Evolutionary conservation across 1,140 invertebrate genomes (phyloP), one percentile per base, ranked within the genome.

Genomic region (Leucophenga varia): DNA sequence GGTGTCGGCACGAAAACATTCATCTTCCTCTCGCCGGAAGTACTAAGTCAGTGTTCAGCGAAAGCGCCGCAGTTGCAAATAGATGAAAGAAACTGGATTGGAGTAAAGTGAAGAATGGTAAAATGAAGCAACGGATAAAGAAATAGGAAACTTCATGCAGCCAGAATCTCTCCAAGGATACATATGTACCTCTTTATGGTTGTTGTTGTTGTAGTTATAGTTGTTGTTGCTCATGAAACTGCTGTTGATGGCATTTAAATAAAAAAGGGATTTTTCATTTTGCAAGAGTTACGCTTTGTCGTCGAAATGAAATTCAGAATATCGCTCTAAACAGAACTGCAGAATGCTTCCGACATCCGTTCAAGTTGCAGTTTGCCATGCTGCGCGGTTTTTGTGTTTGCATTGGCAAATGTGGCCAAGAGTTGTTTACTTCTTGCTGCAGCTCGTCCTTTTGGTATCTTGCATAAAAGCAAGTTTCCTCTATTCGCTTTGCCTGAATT

Each of bases 1-100:
- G 67, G 67, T 71, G 67, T 71, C 67, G 67, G 61, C 61, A 59
- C 52, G 58, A 56, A 43, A 61, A 63, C 67, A 71, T 71, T 54
- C 67, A 67, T 71, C 67, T 71, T 71, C 34, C 67, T 71, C 52
- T 54, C 52, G 67, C 67, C 67, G 67, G 67, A 71, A 68, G 55
- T 59, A 43, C 49, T 61, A 64, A 55, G 57, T 56, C 49, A 59
- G 61, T 61, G 49, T 52, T 55, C 57, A 61, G 57, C 61, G 53
- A 49, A 36, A 35, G n/a, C 12, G 31, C 13, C 13, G 31, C 4
- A n/a, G 13, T 8, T 34, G 8, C 31, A 13, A 34, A 34, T 8
- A 34, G 31, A 14, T 4, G 13, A 34, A n/a, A n/a, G n/a, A n/a
- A n/a, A n/a, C n/a, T n/a, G n/a, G n/a, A n/a, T n/a, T n/a, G n/a